Base-by-base conservation (phyloP, 2,113 vertebrate genomes). In the Neogale vison region DNA sequence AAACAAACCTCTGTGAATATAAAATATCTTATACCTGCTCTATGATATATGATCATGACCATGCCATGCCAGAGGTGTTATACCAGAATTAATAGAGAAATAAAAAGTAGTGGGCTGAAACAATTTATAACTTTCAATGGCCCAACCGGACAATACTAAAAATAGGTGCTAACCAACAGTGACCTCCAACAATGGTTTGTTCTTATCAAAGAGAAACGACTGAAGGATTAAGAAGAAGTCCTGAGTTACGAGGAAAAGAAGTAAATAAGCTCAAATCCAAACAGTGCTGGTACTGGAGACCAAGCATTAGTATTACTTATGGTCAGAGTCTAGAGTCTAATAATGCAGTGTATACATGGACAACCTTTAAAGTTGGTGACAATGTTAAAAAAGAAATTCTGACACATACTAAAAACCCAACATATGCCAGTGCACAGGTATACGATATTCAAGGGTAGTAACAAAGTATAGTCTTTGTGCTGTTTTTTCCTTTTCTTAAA, bases 111-210 rank as follows among this genome's bases (percentile, higher is more conserved):
- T 57, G 18, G 17, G 34, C 29, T 92, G 5, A 94, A 95, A 92
- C 74, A 97, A 96, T 81, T 89, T 42, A 8, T 3, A 95, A 42
- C 57, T 76, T 94, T 88, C 72, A 67, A 72, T 57, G 26, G 31
- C 67, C 55, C 21, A 85, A 85, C 9, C 26, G 26, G 65, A 65
- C 34, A 92, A 59, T 61, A 81, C 47, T 92, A 95, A 95, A 95
- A 95, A 50, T 11, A 81, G 36, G 18, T 55, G 50, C 12, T 86
- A 81, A 90, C 23, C 50, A 86, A 90, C n/a, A 67, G 13, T 0
- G 1, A 8, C n/a, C 21, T 84, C 50, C 55, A 67, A 93, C 9
- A 21, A 96, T 47, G 1, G 36, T 77, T 72, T 85, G 20, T 86
- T 95, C 85, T 86, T 93, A 90, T 39, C 69, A 74, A 26, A 90